A percentile compares a stretch with the other conserved stretches of the same genome.
Evolutionary conservation across 37 sponge, comb jelly and placozoan genomes (phyloP).

Genomic region (Geodia barretti): DNA sequence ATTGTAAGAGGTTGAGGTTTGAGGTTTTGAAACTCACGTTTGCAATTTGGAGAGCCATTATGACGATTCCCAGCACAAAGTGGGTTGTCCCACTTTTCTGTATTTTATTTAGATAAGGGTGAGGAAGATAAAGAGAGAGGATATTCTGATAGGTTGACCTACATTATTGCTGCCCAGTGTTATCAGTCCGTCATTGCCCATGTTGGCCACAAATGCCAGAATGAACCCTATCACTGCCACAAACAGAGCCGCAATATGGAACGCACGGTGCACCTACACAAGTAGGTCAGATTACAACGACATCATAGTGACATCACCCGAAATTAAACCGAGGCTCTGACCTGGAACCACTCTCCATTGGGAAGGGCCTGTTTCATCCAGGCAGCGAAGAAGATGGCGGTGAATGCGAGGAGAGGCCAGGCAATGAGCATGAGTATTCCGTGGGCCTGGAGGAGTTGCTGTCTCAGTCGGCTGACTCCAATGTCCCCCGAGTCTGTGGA

Average conservation of each 20-base stretch:
- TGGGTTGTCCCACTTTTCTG: slow-evolving; percentile 43
- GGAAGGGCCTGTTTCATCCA: slow-evolving; percentile 73
- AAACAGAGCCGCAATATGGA: slow-evolving; percentile 41
- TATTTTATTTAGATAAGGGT: no score
- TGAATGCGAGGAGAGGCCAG: slow-evolving; percentile 46
- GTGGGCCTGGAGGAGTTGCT: slow-evolving; percentile 4
- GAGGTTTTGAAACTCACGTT: slow-evolving; percentile 53
- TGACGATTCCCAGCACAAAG: slow-evolving; percentile 52
- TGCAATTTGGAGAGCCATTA: slow-evolving; percentile 57
- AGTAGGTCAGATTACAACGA: background rate
- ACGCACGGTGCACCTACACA: slow-evolving; percentile 36
- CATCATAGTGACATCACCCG: background rate
- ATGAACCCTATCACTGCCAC: slow-evolving; percentile 44
- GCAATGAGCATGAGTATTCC: slow-evolving; percentile 77
- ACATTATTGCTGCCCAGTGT: slow-evolving; percentile 6
- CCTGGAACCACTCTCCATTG: slow-evolving; percentile 79
- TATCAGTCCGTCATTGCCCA: background rate
- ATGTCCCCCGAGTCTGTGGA: background rate
- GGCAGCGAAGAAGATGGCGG: slow-evolving; percentile 69
- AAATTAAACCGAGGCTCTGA: slow-evolving; percentile 3
- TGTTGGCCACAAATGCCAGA: slow-evolving; percentile 44
- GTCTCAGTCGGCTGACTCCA: background rate
- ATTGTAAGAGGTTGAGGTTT: background rate
- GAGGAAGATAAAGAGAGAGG: background rate
- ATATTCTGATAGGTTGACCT: background rate